Conservation (phyloP, 2,113 vertebrate species). For the Mohoua ochrocephala region DNA sequence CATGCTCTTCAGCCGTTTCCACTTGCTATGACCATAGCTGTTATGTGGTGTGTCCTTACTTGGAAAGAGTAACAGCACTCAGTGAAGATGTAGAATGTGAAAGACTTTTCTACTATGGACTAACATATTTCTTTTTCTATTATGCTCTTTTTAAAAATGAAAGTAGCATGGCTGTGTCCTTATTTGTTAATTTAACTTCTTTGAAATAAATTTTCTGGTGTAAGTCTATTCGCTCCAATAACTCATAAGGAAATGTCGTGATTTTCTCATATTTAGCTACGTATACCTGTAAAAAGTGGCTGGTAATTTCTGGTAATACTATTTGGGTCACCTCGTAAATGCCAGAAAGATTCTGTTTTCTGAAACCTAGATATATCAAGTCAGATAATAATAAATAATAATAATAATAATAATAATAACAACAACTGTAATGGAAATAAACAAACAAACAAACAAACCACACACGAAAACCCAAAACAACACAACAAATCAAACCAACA, state of each 20-base stretch:
- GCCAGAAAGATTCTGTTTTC: not conserved
- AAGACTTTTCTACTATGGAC: not conserved
- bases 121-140: not conserved
- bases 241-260: not conserved
- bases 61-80: not conserved
- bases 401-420: not conserved
- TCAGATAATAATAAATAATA: too few relatives aligned
- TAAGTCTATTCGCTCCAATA: rapidly evolving
- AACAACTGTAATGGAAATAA: not conserved
- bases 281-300: not conserved
- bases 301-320: not conserved
- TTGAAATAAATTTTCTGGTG: not conserved
- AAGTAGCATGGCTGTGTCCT: not conserved
- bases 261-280: not conserved
- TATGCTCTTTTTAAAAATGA: not conserved
- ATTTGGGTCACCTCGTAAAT: not conserved
- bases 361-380: not conserved
- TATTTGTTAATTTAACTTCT: not conserved
- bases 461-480: not conserved
- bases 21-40: not conserved
- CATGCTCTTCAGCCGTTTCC: not conserved
- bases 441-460: not conserved
- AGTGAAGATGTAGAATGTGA: not conserved
- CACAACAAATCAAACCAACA: not conserved
- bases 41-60: not conserved